A percentile compares a stretch with the other conserved stretches of the same genome.
Conservation (phyloP, 2,113 vertebrate species). For the Columbina picui region DNA sequence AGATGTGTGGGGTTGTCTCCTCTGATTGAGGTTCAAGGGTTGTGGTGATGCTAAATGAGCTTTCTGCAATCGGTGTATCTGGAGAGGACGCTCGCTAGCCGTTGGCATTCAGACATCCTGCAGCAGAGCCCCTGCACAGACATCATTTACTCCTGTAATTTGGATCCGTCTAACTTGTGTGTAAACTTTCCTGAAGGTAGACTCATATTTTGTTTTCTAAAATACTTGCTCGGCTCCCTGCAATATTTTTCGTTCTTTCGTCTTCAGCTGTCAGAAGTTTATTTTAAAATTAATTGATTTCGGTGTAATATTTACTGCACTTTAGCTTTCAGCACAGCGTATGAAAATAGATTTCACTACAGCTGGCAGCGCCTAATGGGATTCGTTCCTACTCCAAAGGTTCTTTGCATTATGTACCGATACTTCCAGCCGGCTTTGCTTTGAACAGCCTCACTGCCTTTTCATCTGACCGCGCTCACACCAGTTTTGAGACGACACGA, state of each 20-base stretch:
- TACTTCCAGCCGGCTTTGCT: neutral
- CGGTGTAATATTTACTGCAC: slow-evolving; percentile 23
- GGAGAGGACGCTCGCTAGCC: neutral
- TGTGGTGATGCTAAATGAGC: neutral
- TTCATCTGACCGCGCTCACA: neutral
- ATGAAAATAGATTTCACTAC: slow-evolving; percentile 6
- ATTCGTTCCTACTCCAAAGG: slow-evolving; percentile 11
- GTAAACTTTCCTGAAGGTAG: neutral
- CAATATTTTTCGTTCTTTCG: neutral
- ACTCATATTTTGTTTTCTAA: neutral
- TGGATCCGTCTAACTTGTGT: rapidly evolving
- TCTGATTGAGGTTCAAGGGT: neutral
- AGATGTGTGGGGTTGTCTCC: neutral
- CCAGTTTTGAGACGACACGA: neutral
- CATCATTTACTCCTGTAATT: neutral
- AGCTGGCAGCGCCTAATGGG: neutral
- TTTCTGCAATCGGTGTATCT: neutral
- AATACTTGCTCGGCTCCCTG: neutral
- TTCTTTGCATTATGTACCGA: neutral
- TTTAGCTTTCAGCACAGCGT: neutral
- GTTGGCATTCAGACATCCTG: neutral
- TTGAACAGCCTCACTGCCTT: neutral
- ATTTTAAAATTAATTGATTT: slow-evolving; percentile 2
- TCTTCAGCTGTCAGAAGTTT: neutral
- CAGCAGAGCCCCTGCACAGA: neutral